Conservation (phyloP, 37 sponge, comb jelly and placozoan species). For the Aphrocallistes beatrix region DNA sequence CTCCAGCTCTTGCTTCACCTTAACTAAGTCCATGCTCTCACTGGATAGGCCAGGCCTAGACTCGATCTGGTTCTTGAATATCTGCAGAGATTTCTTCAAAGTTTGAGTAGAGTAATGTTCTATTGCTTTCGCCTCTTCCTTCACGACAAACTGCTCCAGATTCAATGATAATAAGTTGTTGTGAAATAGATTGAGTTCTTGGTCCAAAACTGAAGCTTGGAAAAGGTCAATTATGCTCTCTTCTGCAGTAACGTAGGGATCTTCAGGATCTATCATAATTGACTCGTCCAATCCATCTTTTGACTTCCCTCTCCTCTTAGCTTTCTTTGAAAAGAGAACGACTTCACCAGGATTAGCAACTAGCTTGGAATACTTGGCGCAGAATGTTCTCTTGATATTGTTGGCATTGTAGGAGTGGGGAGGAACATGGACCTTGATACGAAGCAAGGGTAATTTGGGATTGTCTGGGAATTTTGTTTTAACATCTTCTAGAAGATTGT, state of each 20-base stretch:
- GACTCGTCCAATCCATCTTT: background rate
- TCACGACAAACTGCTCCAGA: background rate
- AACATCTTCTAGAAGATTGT: background rate
- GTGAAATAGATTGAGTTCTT: background rate
- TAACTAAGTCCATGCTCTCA: background rate
- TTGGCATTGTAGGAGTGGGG: background rate
- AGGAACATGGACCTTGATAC: background rate
- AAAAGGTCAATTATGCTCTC: background rate
- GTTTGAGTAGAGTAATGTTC: background rate
- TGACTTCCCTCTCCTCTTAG: background rate
- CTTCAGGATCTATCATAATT: background rate
- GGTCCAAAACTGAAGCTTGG: background rate
- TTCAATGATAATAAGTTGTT: background rate
- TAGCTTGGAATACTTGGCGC: background rate
- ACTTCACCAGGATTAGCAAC: background rate
- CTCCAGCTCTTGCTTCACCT: background rate
- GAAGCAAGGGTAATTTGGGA: background rate
- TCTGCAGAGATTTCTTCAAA: background rate
- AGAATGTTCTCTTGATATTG: background rate
- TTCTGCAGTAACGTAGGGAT: background rate
- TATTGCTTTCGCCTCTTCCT: background rate
- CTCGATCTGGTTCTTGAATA: background rate
- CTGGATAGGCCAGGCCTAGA: background rate
- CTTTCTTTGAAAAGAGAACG: background rate
- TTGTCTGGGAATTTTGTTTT: background rate